These are phyloP conservation scores for Gopherus evgoodei DNA, from an alignment of 2,113 vertebrate species.

Conservation along the genomic window DNA sequence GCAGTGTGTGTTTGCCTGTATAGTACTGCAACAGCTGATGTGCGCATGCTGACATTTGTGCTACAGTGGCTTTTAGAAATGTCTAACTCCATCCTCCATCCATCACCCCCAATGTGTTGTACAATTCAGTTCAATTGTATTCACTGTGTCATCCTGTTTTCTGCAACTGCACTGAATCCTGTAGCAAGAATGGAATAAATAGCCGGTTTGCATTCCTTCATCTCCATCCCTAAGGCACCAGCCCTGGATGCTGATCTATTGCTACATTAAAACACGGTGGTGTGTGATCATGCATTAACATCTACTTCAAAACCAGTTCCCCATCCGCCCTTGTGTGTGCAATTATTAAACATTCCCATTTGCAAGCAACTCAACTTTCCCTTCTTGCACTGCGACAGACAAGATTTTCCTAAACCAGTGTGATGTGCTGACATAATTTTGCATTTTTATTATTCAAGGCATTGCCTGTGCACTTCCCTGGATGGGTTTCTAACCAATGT, in stretches of 20 bases:
- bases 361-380: conserved; percentile 22
- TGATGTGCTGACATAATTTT: background rate
- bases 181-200: conserved; percentile 7
- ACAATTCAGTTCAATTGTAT: rapidly evolving
- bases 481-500: conserved; percentile 4
- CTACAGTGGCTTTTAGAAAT: background rate
- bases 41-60: background rate
- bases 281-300: background rate
- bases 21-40: background rate
- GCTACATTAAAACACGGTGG: background rate
- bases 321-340: background rate
- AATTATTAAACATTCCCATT: conserved; percentile 1
- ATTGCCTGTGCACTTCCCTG: conserved; percentile 59
- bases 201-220: background rate
- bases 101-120: background rate
- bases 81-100: background rate
- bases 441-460: conserved; percentile 14
- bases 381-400: background rate
- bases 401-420: conserved; percentile 15
- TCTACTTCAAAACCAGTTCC: background rate
- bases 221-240: background rate
- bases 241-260: background rate
- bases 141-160: background rate
- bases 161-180: background rate
- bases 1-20: background rate